phyloP scores from a whole-genome alignment of 2,888 invertebrate genomes.

The Andrena flavipes region DNA sequence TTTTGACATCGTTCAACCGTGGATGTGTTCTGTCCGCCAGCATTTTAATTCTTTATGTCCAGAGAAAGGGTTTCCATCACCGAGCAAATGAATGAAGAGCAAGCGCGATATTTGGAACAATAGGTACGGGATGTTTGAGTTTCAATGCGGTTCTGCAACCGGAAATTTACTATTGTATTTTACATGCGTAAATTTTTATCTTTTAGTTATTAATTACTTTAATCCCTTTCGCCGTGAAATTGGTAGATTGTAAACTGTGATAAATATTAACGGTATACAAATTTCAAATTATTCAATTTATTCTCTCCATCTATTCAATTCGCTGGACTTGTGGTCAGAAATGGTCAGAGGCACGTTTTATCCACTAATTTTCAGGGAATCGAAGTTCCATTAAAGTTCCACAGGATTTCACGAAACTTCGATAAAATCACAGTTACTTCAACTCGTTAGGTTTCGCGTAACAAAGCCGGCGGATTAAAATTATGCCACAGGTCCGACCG shows the following conservation, averaged over 20 bases:
- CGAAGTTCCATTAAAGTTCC: constrained; percentile 29
- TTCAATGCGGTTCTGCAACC: not conserved
- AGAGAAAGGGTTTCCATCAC: not conserved
- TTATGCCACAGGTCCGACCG: not conserved
- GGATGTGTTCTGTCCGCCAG: not conserved
- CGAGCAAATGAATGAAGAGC: not conserved
- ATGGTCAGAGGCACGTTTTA: constrained; percentile 1
- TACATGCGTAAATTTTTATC: not conserved
- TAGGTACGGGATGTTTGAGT: not conserved
- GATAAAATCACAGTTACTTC: constrained; percentile 23
- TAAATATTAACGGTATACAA: too few species aligned
- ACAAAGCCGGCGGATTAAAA: constrained; percentile 29
- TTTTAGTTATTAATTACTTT: too few species aligned
- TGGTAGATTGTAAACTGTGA: too few species aligned
- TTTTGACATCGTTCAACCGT: constrained; percentile 36
- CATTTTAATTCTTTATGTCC: not conserved
- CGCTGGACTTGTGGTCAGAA: not conserved
- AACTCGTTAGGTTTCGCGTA: constrained; percentile 13
- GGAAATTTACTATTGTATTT: not conserved
- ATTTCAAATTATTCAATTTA: too few species aligned
- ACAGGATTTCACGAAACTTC: constrained; percentile 13
- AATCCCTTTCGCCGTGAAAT: too few species aligned
- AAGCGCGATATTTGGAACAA: not conserved
- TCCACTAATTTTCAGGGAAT: constrained; percentile 12
- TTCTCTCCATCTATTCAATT: not conserved